Evolutionary conservation across 2,797 vertebrate species (phyloP).

Genomic region (Gymnothorax javanicus): DNA sequence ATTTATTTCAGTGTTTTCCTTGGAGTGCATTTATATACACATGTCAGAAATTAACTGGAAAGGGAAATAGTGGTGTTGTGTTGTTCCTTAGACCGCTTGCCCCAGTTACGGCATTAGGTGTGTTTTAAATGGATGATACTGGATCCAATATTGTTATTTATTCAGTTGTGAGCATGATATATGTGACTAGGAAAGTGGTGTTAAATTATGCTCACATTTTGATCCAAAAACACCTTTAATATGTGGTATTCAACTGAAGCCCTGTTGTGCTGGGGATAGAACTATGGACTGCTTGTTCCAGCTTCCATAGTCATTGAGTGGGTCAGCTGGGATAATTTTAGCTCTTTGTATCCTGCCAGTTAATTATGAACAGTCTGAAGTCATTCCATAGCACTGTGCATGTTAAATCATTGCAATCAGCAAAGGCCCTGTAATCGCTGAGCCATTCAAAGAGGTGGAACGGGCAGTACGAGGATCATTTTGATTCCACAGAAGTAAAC

Average conservation of each 20-base stretch:
- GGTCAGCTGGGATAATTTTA: neutral
- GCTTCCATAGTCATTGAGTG: neutral
- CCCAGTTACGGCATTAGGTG: neutral
- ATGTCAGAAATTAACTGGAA: constrained; percentile 3
- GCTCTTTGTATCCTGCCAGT: neutral
- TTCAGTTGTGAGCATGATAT: neutral
- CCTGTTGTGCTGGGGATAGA: neutral
- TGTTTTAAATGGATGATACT: neutral
- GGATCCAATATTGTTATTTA: neutral
- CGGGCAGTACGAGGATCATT: neutral
- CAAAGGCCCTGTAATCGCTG: neutral
- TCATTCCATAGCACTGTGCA: neutral
- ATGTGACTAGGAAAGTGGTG: neutral
- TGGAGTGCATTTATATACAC: neutral
- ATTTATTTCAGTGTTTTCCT: neutral
- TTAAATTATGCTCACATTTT: neutral
- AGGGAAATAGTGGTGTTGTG: neutral
- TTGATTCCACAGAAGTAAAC: neutral
- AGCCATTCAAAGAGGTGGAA: neutral
- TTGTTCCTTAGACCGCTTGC: neutral
- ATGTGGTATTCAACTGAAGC: neutral
- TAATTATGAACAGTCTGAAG: neutral
- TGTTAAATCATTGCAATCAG: neutral
- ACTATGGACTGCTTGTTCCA: neutral
- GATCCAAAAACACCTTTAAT: neutral